Base-by-base conservation (phyloP, 64 coral and sea anemone species). In the Porites lutea region DNA sequence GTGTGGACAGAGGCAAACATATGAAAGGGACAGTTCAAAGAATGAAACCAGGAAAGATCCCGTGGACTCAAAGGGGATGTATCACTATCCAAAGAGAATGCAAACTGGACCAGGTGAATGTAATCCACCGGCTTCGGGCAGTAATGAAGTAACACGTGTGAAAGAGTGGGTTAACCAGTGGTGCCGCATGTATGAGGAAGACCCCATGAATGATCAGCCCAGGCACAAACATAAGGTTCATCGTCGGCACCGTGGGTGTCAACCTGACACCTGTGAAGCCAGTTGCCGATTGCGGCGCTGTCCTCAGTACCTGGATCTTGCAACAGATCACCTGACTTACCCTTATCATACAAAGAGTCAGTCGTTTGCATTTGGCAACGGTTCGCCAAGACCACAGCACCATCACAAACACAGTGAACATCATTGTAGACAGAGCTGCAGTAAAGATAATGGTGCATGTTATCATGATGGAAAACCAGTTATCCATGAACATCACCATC, bases 31-130 rank as follows among this genome's bases (percentile, higher is more conserved):
- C 20, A 57, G 63, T 52, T 43, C 80, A 65, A 88, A 67, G 64
- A 51, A 60, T 66, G 76, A 87, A 22, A 67, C 71, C 23, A 70
- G 72, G 53, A 85, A 57, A n/a, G 27, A 62, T 20, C 69, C 88
- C 19, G 74, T 72, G 37, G 71, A 90, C 20, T 64, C 74, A 44
- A 88, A 71, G 55, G 88, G 74, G 13, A 57, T 66, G 79, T 97
- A 97, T 69, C 81, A 84, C 18, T 97, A 88, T 68, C 95, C 95
- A 3, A 97, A 97, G 63, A 82, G 95, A 64, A 74, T 91, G 86
- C 95, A 97, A 67, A 97, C 95, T 65, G 95, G 95, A 11, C 95
- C 95, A 4, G 95, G 95, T 13, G 95, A 97, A 49, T 91, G 95
- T 71, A 77, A 90, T 27, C 95, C 95, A 15, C 71, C 82, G 27